Base-by-base conservation (phyloP, 2,888 invertebrate genomes). In the Congeria kusceri region DNA sequence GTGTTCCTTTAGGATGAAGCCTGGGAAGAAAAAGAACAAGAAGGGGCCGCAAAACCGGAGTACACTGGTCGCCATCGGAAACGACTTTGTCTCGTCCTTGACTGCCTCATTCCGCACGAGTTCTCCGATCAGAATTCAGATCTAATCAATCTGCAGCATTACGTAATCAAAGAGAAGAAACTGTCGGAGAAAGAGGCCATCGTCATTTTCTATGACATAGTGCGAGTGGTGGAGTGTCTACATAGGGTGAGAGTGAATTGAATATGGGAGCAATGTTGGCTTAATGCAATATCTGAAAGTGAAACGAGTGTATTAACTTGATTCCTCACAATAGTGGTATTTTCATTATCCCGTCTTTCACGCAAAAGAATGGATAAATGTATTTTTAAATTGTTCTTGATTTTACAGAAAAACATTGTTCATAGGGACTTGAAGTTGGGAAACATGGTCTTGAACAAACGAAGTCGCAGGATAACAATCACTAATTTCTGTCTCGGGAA, bases 401-500 rank as follows among this genome's bases (percentile, higher is more conserved):
- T 47, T 81, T 86, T 95, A 29, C 94, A 96, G 95, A 95, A 95
- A 92, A 96, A 96, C 91, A 95, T 97, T 90, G 96, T 96, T 4
- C 96, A 96, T 92, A 94, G 96, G 84, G 96, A 97, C 92, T 92
- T 96, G 80, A 96, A 96, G 91, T 93, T 96, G 68, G 96, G 96
- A 1, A 96, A 97, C 90, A 95, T 96, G 92, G 95, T 96, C 62
- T 92, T 96, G 75, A 96, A 96, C 93, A 95, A 95, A 87, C 94
- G 95, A 80, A 96, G 96, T 4, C 86, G 93, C 70, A 90, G 93
- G 47, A 95, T 96, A 11, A 95, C 95, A 1, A 94, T 96, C 27
- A 96, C 96, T 0, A 96, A 97, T 92, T 96, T 97, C 93, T 96
- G 96, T 89, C 94, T 96, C 65, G 96, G 96, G 0, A 96, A 96